Percentiles rank a stretch among this genome's conserved stretches.
phyloP scores from a whole-genome alignment of 64 coral and sea anemone genomes.

The Montipora capricornis region DNA sequence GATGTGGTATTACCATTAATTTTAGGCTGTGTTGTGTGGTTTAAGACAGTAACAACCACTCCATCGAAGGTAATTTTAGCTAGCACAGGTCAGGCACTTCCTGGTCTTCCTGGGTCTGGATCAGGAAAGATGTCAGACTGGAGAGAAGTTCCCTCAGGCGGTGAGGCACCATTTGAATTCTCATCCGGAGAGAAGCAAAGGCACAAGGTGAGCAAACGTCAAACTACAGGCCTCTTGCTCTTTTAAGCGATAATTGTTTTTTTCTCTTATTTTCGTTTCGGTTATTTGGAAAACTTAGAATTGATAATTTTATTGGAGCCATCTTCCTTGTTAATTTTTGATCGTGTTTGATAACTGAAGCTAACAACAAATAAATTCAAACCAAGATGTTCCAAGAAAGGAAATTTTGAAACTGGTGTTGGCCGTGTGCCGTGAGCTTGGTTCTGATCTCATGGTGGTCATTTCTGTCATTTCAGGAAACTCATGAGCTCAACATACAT shows the following conservation, averaged over 20 bases:
- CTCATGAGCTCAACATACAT: conserved; percentile 95
- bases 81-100: conserved; percentile 80
- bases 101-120: conserved; percentile 29
- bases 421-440: too few species aligned
- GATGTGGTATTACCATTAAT: background rate
- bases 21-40: conserved; percentile 79
- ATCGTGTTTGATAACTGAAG: too few species aligned
- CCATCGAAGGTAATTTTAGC: conserved; percentile 95
- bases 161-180: conserved; percentile 92
- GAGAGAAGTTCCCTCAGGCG: conserved; percentile 79
- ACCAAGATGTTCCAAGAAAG: too few species aligned
- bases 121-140: conserved; percentile 92
- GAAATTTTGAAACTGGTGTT: too few species aligned
- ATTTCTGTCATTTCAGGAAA: conserved; percentile 66
- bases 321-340: too few species aligned
- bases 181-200: conserved; percentile 90
- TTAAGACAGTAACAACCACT: conserved; percentile 90
- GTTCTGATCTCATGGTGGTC: too few species aligned
- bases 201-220: conserved; percentile 72
- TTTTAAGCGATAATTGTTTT: too few species aligned
- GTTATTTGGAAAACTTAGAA: too few species aligned
- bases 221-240: too few species aligned
- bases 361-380: too few species aligned
- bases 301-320: too few species aligned
- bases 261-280: too few species aligned